Conservation (phyloP, 92 coral and sea anemone species). For the Epizoanthus illoricatus region DNA sequence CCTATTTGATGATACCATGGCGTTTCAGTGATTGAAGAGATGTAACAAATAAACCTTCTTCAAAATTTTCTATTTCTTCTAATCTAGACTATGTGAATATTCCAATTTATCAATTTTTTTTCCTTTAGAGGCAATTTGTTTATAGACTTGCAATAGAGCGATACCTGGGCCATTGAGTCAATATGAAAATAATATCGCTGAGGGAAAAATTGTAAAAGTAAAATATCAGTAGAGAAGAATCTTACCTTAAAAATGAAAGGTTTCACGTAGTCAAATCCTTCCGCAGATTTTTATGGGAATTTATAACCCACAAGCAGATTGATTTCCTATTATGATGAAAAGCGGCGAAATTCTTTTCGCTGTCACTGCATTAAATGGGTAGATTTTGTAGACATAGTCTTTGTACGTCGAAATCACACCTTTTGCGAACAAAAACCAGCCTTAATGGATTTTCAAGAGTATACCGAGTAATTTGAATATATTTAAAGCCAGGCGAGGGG, state of each 20-base stretch:
- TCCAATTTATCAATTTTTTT: too few relatives aligned
- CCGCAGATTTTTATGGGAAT: not conserved
- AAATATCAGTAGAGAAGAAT: not conserved
- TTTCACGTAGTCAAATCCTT: not conserved
- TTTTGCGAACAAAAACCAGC: not conserved
- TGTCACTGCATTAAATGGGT: not conserved
- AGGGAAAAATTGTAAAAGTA: too few relatives aligned
- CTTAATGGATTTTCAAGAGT: not conserved
- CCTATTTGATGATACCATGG: not conserved
- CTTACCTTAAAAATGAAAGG: not conserved
- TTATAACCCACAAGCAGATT: not conserved
- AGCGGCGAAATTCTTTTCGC: not conserved
- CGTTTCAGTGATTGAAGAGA: too few relatives aligned
- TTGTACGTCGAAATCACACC: not conserved
- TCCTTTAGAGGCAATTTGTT: too few relatives aligned
- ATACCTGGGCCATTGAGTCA: too few relatives aligned
- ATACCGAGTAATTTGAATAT: conserved; percentile 21
- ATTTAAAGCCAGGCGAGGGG: not conserved
- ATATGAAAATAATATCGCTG: too few relatives aligned
- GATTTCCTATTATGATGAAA: not conserved
- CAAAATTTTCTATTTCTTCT: too few relatives aligned
- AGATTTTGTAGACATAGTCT: not conserved
- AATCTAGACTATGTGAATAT: too few relatives aligned
- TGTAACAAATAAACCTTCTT: too few relatives aligned
- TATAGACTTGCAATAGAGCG: too few relatives aligned